phyloP scores from a whole-genome alignment of 64 coral and sea anemone genomes.

The Stichodactyla helianthus region DNA sequence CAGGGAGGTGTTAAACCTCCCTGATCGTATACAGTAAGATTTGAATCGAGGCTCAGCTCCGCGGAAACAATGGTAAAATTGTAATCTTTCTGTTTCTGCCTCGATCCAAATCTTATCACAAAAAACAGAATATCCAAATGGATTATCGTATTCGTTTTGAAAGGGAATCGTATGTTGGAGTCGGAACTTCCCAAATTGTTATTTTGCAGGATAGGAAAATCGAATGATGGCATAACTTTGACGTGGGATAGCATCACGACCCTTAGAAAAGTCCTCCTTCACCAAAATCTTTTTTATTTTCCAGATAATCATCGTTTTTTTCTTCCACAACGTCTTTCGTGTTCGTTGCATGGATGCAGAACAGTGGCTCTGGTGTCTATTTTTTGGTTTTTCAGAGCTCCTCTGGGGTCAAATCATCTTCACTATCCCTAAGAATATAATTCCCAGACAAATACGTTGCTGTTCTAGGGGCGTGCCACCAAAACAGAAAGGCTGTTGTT shows the following conservation, averaged over 20 bases:
- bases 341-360: constrained; percentile 69
- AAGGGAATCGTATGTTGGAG: too few species aligned
- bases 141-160: too few species aligned
- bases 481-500: constrained; percentile 41
- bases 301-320: constrained; percentile 83
- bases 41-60: too few species aligned
- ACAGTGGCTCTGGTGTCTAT: constrained; percentile 98
- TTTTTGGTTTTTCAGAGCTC: constrained; percentile 93
- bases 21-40: too few species aligned
- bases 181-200: too few species aligned
- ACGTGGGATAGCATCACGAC: not conserved
- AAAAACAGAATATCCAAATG: too few species aligned
- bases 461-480: constrained; percentile 56
- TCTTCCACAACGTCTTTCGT: constrained; percentile 81
- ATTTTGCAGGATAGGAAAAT: too few species aligned
- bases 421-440: constrained; percentile 68
- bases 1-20: too few species aligned
- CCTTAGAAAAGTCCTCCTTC: not conserved
- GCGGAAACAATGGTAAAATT: too few species aligned
- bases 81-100: too few species aligned
- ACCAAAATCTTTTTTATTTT: not conserved
- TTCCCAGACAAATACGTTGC: constrained; percentile 66
- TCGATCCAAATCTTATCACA: too few species aligned
- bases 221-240: too few species aligned
- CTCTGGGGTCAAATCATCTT: constrained; percentile 86